Percentiles rank a stretch among this genome's conserved stretches.
phyloP scores from a whole-genome alignment of 2,797 vertebrate species.

The Fringilla coelebs region DNA sequence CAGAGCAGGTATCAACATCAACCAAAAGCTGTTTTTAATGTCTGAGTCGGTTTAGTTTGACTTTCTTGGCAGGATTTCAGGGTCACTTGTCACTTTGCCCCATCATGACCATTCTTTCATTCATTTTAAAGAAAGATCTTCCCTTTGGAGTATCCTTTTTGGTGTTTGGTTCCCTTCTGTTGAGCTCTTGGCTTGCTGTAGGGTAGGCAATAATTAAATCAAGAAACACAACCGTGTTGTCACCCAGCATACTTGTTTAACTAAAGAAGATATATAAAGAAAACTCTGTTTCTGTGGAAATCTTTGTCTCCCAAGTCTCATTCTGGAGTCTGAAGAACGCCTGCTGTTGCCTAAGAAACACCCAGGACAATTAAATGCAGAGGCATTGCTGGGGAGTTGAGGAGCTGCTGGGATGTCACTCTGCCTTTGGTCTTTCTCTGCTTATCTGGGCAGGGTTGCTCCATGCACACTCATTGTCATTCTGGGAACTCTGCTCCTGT shows the following conservation, averaged over 20 bases:
- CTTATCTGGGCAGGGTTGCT: background rate
- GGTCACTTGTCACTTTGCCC: background rate
- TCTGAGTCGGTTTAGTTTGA: background rate
- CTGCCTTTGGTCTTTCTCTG: background rate
- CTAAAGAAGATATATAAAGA: background rate
- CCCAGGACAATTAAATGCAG: background rate
- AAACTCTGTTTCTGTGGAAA: background rate
- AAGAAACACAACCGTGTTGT: background rate
- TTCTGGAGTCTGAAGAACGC: background rate
- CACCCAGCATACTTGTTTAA: background rate
- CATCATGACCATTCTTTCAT: background rate
- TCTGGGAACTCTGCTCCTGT: background rate
- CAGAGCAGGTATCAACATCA: background rate
- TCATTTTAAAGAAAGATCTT: background rate
- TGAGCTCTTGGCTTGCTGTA: background rate
- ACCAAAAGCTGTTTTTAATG: background rate
- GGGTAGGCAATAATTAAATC: background rate
- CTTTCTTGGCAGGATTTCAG: background rate
- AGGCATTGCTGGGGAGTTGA: background rate
- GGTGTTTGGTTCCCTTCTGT: background rate
- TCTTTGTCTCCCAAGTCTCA: background rate
- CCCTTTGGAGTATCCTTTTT: background rate
- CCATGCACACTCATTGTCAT: background rate
- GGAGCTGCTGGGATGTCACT: background rate
- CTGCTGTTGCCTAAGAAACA: slow-evolving; percentile 45